Conservation (phyloP, 2,113 vertebrate genomes). For the Daubentonia madagascariensis region DNA sequence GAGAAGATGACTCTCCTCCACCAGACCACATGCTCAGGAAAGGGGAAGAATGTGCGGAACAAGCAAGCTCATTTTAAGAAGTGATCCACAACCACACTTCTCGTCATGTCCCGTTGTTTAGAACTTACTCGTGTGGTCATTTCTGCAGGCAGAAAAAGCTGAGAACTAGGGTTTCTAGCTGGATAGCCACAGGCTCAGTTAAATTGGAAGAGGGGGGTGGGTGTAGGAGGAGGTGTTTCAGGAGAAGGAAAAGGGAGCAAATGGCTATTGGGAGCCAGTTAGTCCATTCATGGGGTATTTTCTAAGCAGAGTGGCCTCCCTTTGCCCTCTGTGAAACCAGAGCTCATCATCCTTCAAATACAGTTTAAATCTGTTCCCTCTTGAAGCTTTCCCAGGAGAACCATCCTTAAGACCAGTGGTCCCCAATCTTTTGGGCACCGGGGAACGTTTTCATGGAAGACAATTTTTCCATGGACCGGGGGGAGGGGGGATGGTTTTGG, state of each 20-base stretch:
- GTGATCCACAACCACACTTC: background rate
- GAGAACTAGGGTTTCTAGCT: background rate
- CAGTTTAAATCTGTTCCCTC: background rate
- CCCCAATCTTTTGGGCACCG: too few species aligned
- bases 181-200: too few species aligned
- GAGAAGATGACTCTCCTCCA: background rate
- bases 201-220: background rate
- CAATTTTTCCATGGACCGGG: too few species aligned
- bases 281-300: background rate
- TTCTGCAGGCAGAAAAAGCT: background rate
- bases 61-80: background rate
- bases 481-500: too few species aligned
- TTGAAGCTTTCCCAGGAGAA: background rate
- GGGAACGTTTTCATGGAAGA: too few species aligned
- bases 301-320: background rate
- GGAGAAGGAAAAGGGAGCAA: background rate
- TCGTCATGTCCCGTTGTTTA: background rate
- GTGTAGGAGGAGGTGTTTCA: background rate
- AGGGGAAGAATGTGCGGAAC: fast-evolving
- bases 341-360: background rate
- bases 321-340: background rate
- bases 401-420: background rate
- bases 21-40: too few species aligned
- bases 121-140: background rate
- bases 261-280: background rate